A percentile compares a stretch with the other conserved stretches of the same genome.
Evolutionary conservation across 2,113 vertebrate species (phyloP).

Genomic region (Laterallus jamaicensis): DNA sequence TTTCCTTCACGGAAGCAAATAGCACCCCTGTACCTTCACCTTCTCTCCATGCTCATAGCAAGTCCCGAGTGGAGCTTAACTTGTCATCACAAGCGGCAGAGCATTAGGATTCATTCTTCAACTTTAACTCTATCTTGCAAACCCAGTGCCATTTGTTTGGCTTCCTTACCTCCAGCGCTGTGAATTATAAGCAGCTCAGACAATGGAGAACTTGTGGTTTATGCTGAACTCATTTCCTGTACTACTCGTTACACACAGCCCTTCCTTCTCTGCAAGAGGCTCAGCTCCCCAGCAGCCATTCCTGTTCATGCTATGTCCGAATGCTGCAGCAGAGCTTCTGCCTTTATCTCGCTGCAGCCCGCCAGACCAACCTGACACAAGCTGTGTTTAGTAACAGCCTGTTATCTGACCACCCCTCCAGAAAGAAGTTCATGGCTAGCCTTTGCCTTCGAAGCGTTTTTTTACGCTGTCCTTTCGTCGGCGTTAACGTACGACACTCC

Average conservation of each 20-base stretch:
- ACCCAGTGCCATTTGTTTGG: not conserved
- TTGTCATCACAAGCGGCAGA: fast-evolving
- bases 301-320: fast-evolving
- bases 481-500: not conserved
- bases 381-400: not conserved
- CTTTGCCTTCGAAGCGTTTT: not conserved
- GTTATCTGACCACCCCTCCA: no score
- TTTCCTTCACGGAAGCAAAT: not conserved
- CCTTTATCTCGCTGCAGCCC: not conserved
- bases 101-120: not conserved
- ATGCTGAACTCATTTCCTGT: constrained; percentile 58
- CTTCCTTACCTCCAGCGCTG: not conserved
- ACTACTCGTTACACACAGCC: constrained; percentile 21
- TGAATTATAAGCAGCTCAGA: not conserved
- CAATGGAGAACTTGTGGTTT: constrained; percentile 65
- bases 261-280: not conserved
- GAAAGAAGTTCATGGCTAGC: not conserved
- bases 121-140: not conserved
- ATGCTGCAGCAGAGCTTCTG: not conserved
- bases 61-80: not conserved
- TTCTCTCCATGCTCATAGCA: fast-evolving
- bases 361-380: not conserved
- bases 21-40: not conserved
- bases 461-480: not conserved
- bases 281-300: not conserved